phyloP scores from a whole-genome alignment of 92 coral and sea anemone genomes.

The Phenganax subtilis region DNA sequence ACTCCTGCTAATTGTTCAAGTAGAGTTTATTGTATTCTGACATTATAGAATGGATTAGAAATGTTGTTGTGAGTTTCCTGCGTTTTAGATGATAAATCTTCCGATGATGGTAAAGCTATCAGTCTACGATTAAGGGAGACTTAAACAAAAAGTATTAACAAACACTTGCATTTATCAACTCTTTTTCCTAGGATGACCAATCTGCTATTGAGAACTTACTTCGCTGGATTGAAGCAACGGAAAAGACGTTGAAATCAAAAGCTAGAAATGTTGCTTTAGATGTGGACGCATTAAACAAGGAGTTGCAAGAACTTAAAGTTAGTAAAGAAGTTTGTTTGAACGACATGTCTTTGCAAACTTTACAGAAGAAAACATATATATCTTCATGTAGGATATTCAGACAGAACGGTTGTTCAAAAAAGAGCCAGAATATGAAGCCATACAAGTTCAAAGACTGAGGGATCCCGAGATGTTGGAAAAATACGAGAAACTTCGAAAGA shows the following conservation, averaged over 20 bases:
- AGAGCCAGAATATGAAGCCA: constrained; percentile 63
- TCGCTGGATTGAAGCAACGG: constrained; percentile 68
- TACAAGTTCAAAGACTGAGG: constrained; percentile 44
- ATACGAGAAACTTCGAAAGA: constrained; percentile 53
- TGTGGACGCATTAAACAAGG: constrained; percentile 57
- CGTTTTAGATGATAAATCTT: too few relatives aligned
- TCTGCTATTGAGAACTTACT: constrained; percentile 69
- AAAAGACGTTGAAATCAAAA: constrained; percentile 50
- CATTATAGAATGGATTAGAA: too few relatives aligned
- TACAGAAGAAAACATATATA: not conserved
- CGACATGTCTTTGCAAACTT: not conserved
- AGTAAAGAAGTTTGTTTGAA: not conserved
- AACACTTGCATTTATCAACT: not conserved
- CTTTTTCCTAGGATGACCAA: constrained; percentile 63
- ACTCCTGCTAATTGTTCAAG: too few relatives aligned
- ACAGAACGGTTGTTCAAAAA: constrained; percentile 57
- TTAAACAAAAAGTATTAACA: too few relatives aligned
- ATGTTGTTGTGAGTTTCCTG: too few relatives aligned
- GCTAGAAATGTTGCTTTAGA: constrained; percentile 56
- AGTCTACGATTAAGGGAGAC: too few relatives aligned
- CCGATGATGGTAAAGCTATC: too few relatives aligned
- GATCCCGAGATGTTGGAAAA: constrained; percentile 69
- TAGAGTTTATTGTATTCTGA: too few relatives aligned
- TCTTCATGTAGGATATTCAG: constrained; percentile 54
- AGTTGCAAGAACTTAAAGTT: constrained; percentile 72